These are phyloP conservation scores for Manis crassicaudata DNA, from an alignment of 2,797 vertebrate species.

Conservation along the genomic window DNA sequence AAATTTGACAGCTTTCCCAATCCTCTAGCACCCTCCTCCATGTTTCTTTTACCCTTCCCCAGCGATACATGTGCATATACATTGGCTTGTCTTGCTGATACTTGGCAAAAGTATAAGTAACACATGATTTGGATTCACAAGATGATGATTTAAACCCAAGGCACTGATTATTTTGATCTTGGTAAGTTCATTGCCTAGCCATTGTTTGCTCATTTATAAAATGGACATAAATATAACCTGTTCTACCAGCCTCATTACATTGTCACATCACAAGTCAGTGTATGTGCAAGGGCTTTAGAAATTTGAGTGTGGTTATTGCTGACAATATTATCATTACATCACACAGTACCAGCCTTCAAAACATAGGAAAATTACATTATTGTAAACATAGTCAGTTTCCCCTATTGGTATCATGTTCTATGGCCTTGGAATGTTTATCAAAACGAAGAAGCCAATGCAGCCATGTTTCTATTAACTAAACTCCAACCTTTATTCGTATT, in stretches of 20 bases:
- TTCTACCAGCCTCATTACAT: not conserved
- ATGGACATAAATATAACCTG: not conserved
- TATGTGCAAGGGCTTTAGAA: not conserved
- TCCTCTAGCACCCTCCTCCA: accelerated
- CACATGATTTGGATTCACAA: not conserved
- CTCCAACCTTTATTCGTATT: not conserved
- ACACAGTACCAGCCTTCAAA: not conserved
- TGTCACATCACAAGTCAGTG: not conserved
- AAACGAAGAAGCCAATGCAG: not conserved
- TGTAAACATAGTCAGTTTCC: not conserved
- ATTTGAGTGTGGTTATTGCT: not conserved
- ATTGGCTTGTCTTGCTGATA: not conserved
- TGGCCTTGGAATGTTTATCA: not conserved
- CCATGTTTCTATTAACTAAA: not conserved
- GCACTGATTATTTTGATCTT: not conserved
- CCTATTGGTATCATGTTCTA: not conserved
- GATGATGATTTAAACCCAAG: not conserved
- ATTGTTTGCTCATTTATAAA: not conserved
- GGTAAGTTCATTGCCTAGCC: not conserved
- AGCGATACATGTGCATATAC: not conserved
- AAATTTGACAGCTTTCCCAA: not conserved
- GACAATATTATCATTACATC: not conserved
- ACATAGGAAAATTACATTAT: not conserved
- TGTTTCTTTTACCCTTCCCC: not conserved
- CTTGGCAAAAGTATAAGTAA: not conserved